Base-by-base conservation (phyloP, 1,140 invertebrate species). In the Cotesia vestalis region DNA sequence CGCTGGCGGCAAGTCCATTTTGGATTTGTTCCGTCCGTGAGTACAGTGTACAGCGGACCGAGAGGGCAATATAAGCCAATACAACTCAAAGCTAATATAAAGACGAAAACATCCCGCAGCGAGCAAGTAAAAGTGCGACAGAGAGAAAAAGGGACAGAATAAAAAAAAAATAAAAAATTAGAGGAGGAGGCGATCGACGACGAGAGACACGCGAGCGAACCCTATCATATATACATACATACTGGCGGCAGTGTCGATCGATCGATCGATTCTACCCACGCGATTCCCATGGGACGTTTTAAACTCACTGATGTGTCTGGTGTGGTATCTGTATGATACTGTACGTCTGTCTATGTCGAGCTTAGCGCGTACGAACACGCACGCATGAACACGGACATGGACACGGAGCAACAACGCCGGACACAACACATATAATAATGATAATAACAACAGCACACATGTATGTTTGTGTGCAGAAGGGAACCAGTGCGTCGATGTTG, bases 1-100 rank as follows among this genome's bases (percentile, higher is more conserved):
- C 38, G 66, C 72, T 64, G 66, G 71, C 68, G 64, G 60, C 67
- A 52, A 75, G 69, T 75, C 67, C 75, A 71, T 76, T 78, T 76
- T 75, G 73, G 68, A 78, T 78, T 75, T 76, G 70, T 72, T 76
- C 46, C 72, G 71, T 73, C 71, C 53, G 52, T 35, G 69, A 67
- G 70, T 64, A 57, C 27, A 27, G 27, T 27, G 69, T 53, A 17
- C 40, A 12, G 46, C 4, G 46, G 17, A 20, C n/a, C 17, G 17
- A 59, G 57, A 59, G 57, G 17, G 66, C 52, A 27, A 27, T 27
- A 27, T 27, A 27, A 27, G 27, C 27, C 1, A 27, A 27, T 52
- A 46, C 9, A 35, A 8, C 46, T 27, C 27, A 27, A 27, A 27
- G 27, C 1, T 27, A 27, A 52, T 52, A 52, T 14, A 57, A 17